phyloP scores from a whole-genome alignment of 2,113 vertebrate genomes.

The Apodemus speciosus region DNA sequence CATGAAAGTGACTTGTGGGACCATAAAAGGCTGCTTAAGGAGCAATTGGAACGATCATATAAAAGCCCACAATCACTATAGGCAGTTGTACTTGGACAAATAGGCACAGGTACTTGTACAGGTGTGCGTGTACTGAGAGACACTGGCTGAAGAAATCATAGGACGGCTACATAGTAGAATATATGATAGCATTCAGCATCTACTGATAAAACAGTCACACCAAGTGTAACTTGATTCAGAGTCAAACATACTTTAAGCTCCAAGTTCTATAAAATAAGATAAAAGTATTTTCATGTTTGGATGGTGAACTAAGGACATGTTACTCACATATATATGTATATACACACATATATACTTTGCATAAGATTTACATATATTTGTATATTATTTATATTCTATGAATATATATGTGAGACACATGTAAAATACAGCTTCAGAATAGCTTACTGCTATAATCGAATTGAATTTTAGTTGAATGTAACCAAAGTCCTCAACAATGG shows the following conservation, averaged over 20 bases:
- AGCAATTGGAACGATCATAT: not conserved
- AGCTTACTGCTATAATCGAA: not conserved
- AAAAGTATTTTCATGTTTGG: not conserved
- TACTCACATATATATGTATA: not conserved
- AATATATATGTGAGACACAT: not conserved
- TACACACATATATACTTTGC: not conserved
- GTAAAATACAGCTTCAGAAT: not conserved
- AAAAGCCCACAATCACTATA: not conserved
- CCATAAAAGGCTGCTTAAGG: not conserved
- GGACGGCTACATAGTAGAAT: not conserved
- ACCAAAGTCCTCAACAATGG: not conserved
- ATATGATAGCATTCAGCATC: not conserved
- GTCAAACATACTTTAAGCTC: not conserved
- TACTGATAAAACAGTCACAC: not conserved
- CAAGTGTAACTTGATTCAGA: not conserved
- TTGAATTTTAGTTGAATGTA: not conserved
- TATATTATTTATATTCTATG: not conserved
- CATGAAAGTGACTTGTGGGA: not conserved
- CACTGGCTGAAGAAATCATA: not conserved
- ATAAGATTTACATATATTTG: not conserved
- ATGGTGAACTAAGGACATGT: not conserved
- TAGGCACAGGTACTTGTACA: not conserved
- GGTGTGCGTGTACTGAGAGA: not conserved
- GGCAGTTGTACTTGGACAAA: not conserved
- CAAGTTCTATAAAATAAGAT: slow-evolving; percentile 10